A percentile compares a stretch with the other conserved stretches of the same genome.
phyloP scores from a whole-genome alignment of 2,797 vertebrate genomes.

The Myotis planiceps region DNA sequence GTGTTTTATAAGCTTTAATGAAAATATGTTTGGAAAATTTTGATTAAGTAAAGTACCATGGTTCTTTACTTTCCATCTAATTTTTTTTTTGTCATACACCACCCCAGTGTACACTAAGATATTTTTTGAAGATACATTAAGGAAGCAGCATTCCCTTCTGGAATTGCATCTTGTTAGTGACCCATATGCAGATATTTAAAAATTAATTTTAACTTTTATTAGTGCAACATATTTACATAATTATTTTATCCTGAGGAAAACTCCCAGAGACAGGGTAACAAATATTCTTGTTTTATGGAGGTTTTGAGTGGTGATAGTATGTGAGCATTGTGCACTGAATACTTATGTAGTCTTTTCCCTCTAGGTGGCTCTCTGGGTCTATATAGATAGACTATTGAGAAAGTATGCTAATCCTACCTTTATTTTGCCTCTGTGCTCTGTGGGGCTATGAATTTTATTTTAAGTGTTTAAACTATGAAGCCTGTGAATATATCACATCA shows the following conservation, averaged over 20 bases:
- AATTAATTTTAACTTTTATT: constrained; percentile 24
- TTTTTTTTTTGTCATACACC: background rate
- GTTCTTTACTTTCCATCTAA: background rate
- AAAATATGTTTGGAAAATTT: background rate
- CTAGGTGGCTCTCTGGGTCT: constrained; percentile 57
- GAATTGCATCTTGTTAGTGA: background rate
- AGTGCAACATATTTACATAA: background rate
- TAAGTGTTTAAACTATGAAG: constrained; percentile 33
- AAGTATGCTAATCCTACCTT: background rate
- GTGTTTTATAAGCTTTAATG: background rate
- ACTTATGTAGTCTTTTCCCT: background rate
- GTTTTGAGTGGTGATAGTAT: background rate
- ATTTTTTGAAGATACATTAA: background rate
- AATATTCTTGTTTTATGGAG: constrained; percentile 2
- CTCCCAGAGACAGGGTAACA: background rate
- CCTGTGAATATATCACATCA: background rate
- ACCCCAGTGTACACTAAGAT: background rate
- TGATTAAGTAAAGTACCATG: background rate
- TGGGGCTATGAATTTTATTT: background rate
- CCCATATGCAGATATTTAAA: background rate
- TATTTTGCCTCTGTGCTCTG: background rate
- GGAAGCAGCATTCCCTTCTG: background rate
- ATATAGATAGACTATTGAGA: background rate
- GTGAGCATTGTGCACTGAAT: background rate
- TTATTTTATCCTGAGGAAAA: constrained; percentile 25